A percentile compares a stretch with the other conserved stretches of the same genome.
Conservation (phyloP, 2,797 vertebrate genomes). For the Lacerta bilineata region DNA sequence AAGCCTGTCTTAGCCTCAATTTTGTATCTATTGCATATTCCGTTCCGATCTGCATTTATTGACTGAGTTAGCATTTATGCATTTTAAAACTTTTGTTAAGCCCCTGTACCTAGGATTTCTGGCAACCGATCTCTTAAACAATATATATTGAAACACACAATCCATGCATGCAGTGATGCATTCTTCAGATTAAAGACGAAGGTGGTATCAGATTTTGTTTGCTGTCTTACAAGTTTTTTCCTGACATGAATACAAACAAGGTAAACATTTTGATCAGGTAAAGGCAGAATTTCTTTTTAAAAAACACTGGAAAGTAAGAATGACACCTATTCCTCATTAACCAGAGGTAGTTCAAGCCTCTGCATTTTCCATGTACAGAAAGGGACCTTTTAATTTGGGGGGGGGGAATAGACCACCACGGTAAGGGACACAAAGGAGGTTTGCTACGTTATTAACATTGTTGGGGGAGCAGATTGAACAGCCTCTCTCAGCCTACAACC, state of each 20-base stretch:
- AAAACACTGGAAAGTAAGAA: neutral
- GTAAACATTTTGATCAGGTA: conserved; percentile 14
- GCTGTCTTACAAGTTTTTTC: conserved; percentile 27
- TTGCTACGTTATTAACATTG: neutral
- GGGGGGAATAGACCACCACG: too few species aligned
- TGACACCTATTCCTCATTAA: neutral
- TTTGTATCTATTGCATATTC: conserved; percentile 40
- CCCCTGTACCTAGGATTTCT: conserved; percentile 25
- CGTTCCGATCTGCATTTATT: conserved; percentile 39
- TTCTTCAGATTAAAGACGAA: conserved; percentile 58
- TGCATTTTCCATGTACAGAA: neutral
- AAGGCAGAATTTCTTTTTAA: conserved; percentile 17
- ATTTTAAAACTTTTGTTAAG: conserved; percentile 42
- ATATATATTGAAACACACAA: conserved; percentile 52
- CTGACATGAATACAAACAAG: conserved; percentile 43
- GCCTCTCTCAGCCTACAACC: too few species aligned
- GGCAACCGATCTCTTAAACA: conserved; percentile 62
- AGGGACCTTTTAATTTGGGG: neutral
- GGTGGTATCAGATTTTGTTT: conserved; percentile 33
- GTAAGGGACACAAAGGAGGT: neutral
- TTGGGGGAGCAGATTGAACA: neutral
- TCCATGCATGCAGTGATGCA: conserved; percentile 40
- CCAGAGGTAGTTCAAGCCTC: neutral
- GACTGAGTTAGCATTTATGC: conserved; percentile 33
- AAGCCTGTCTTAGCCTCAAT: conserved; percentile 34